Conservation (phyloP, 2,888 invertebrate species). For the Ophraella communa region DNA sequence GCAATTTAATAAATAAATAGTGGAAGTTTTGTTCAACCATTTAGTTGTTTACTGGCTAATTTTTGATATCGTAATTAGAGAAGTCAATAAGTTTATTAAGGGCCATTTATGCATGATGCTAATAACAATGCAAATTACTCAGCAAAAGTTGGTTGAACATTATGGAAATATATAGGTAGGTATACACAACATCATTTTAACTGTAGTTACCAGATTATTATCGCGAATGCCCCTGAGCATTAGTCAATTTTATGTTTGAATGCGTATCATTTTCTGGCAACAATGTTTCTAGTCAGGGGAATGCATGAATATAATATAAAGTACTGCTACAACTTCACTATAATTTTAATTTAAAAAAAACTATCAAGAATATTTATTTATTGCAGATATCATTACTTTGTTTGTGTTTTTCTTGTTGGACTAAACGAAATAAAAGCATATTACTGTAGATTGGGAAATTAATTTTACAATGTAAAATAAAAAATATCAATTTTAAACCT, state of each 20-base stretch:
- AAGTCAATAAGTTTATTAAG: neutral
- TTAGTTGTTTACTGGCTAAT: neutral
- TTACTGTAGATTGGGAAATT: no score
- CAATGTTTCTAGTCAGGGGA: neutral
- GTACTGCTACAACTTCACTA: neutral
- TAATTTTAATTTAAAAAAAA: no score
- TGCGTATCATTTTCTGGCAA: slow-evolving; percentile 1
- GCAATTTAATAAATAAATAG: no score
- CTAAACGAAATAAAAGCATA: no score
- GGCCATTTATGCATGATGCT: neutral
- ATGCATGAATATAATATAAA: neutral
- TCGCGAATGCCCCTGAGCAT: slow-evolving; percentile 13
- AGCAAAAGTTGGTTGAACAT: slow-evolving; percentile 14
- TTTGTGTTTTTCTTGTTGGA: no score
- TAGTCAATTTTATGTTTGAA: slow-evolving; percentile 19
- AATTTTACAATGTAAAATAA: no score
- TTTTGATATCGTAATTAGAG: neutral
- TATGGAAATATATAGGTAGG: slow-evolving; percentile 18
- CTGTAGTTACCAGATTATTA: slow-evolving; percentile 26
- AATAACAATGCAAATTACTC: slow-evolving; percentile 20
- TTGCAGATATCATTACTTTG: no score
- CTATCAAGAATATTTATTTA: no score
- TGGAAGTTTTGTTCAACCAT: no score
- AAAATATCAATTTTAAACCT: no score
- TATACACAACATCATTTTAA: slow-evolving; percentile 16